Percentiles rank a stretch among this genome's conserved stretches.
Evolutionary conservation across 1,140 invertebrate species (phyloP).

Genomic region (Ostrea edulis): DNA sequence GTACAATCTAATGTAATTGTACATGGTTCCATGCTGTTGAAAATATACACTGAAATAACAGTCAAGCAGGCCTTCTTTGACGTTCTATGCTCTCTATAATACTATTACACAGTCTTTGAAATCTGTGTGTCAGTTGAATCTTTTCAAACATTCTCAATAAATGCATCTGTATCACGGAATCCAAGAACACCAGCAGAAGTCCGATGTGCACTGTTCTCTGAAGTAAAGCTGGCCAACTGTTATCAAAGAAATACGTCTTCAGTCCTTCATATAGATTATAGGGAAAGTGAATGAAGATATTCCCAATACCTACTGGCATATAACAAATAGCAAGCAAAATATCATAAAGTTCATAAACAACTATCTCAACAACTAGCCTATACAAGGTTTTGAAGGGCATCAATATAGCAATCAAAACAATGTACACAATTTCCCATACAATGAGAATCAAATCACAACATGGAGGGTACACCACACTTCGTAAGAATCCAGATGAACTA

Average conservation of each 20-base stretch:
- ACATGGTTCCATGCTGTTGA: too few species aligned
- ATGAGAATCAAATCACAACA: background rate
- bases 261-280: background rate
- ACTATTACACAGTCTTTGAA: background rate
- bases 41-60: too few species aligned
- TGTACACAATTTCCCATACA: slow-evolving; percentile 2
- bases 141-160: background rate
- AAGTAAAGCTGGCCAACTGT: background rate
- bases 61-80: background rate
- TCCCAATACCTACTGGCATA: background rate
- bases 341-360: background rate
- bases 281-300: background rate
- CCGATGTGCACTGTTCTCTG: background rate
- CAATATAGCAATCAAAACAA: background rate
- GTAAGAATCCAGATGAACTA: background rate
- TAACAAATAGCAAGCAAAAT: slow-evolving; percentile 6
- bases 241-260: background rate
- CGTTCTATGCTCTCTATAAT: background rate
- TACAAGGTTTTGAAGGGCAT: background rate
- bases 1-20: too few species aligned
- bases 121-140: background rate
- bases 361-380: background rate
- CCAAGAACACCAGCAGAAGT: background rate
- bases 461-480: background rate
- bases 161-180: background rate